Percentiles rank a stretch among this genome's conserved stretches.
phyloP scores from a whole-genome alignment of 2,113 vertebrate genomes.

The Salvelinus namaycush region DNA sequence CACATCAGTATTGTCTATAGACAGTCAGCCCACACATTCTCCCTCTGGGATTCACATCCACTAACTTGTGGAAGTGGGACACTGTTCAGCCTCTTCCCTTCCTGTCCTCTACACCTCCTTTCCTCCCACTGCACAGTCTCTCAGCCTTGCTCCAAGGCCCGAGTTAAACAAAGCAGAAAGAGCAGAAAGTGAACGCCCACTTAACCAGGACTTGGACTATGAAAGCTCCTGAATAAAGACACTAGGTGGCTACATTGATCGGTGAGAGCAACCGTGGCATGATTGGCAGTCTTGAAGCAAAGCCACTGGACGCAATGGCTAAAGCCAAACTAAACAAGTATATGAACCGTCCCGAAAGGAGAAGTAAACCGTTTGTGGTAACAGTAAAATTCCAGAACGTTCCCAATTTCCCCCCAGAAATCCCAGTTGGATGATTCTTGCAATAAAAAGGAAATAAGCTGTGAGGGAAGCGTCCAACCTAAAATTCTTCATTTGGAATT shows the following conservation, averaged over 20 bases:
- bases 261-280: not conserved
- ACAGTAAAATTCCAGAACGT: no score
- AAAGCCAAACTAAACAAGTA: no score
- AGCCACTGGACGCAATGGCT: no score
- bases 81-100: constrained; percentile 1
- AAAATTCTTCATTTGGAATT: no score
- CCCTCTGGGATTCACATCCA: constrained; percentile 29
- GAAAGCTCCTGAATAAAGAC: not conserved
- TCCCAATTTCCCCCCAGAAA: no score
- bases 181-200: not conserved
- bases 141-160: not conserved
- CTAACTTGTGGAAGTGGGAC: constrained; percentile 67
- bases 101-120: constrained; percentile 14
- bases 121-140: not conserved
- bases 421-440: no score
- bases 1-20: constrained; percentile 21
- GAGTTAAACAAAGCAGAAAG: not conserved
- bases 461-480: no score
- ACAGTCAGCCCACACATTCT: constrained; percentile 33
- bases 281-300: not conserved
- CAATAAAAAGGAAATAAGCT: no score
- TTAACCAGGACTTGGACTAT: not conserved
- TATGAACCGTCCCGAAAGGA: no score
- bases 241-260: not conserved
- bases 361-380: no score